A percentile compares a stretch with the other conserved stretches of the same genome.
These are phyloP conservation scores for Toxonevra muliebris DNA, from an alignment of 2,888 invertebrate species.

Conservation along the genomic window DNA sequence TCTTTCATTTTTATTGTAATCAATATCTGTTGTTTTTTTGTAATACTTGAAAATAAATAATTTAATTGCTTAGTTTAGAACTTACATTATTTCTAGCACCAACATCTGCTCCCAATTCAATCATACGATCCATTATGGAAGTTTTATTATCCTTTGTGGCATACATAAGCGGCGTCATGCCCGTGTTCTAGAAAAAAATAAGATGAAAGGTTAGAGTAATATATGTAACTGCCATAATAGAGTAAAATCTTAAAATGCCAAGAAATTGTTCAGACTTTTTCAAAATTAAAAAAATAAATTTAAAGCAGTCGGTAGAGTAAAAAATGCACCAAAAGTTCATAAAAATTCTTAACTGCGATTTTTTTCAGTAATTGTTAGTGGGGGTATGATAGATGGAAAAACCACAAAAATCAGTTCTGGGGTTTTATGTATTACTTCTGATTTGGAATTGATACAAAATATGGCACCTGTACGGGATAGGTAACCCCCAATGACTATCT, in stretches of 20 bases:
- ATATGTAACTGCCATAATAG: not conserved
- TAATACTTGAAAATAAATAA: not conserved
- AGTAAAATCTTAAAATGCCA: not conserved
- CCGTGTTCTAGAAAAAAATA: constrained; percentile 77
- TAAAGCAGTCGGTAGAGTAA: too few relatives aligned
- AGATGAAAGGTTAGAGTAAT: not conserved
- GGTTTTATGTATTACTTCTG: too few relatives aligned
- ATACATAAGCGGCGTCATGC: constrained; percentile 95
- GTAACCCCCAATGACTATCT: too few relatives aligned
- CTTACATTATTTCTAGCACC: constrained; percentile 92
- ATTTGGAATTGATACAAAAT: too few relatives aligned
- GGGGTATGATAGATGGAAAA: too few relatives aligned
- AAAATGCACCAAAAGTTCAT: too few relatives aligned
- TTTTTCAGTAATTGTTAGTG: too few relatives aligned
- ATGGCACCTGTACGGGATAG: too few relatives aligned
- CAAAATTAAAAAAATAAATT: too few relatives aligned
- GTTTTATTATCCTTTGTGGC: constrained; percentile 95
- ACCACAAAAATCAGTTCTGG: too few relatives aligned
- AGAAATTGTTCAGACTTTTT: not conserved
- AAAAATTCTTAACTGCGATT: too few relatives aligned
- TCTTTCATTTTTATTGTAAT: constrained; percentile 10
- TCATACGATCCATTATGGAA: constrained; percentile 87
- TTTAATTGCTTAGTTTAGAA: constrained; percentile 40
- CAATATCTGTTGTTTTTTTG: not conserved
- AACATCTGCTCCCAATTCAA: constrained; percentile 92